phyloP scores from a whole-genome alignment of 1,140 invertebrate species.

The Orius insidiosus region DNA sequence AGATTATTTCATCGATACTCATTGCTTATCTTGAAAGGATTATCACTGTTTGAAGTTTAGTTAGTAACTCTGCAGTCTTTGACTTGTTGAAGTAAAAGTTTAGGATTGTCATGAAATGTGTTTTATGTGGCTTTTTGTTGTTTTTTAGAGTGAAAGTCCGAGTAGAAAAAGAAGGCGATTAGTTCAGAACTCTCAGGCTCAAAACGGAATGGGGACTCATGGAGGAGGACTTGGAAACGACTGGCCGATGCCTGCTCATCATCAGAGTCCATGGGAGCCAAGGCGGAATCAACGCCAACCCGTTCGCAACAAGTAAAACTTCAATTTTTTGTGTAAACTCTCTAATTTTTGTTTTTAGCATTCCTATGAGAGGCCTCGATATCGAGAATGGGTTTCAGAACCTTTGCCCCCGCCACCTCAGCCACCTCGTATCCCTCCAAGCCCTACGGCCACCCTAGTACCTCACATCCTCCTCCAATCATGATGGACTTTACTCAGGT shows the following conservation, averaged over 20 bases:
- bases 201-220: constrained; percentile 17
- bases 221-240: too few species aligned
- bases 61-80: too few species aligned
- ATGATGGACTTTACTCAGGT: constrained; percentile 37
- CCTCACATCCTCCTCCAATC: constrained; percentile 28
- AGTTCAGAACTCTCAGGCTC: constrained; percentile 28
- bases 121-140: too few species aligned
- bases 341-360: constrained; percentile 20
- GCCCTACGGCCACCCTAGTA: constrained; percentile 27
- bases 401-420: constrained; percentile 21
- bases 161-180: constrained; percentile 52
- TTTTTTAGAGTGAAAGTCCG: constrained; percentile 49
- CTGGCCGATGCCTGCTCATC: constrained; percentile 20
- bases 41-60: too few species aligned
- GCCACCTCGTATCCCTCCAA: constrained; percentile 26
- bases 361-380: constrained; percentile 30
- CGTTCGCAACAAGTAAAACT: constrained; percentile 9
- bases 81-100: too few species aligned
- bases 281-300: constrained; percentile 13
- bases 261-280: constrained; percentile 17
- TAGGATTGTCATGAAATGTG: too few species aligned
- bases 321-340: neutral
- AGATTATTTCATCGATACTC: too few species aligned
- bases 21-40: too few species aligned
- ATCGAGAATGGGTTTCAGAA: constrained; percentile 26